Evolutionary conservation across 1,140 invertebrate species (phyloP), one percentile per base, ranked within the genome.

Genomic region (Chironomus striatipennis): DNA sequence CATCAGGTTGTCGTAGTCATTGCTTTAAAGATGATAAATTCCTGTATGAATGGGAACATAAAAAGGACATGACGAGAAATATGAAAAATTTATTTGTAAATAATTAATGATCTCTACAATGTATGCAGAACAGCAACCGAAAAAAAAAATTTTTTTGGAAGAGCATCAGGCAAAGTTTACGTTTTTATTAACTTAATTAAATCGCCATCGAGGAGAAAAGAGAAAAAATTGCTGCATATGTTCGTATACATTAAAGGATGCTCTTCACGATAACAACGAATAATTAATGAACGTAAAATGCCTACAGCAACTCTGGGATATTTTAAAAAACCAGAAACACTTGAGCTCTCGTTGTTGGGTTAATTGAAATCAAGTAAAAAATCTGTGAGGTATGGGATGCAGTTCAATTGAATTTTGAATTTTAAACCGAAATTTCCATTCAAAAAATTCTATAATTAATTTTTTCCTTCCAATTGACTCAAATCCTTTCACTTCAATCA

Each of bases 131-230:
- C 65, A 20, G 7, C 18, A 20, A 18, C 4, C 9, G 8, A 8
- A 17, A 70, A 21, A 15, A 70, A 70, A 70, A 20, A 57, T 57
- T 57, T 5, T 57, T 57, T 57, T n/a, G n/a, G 15, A 20, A 70
- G 18, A 70, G 20, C 65, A 21, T 18, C 65, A 18, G n/a, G 18
- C 65, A 70, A 70, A 70, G 9, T 18, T 20, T 57, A 57, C 47
- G n/a, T 57, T 57, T 57, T 57, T 20, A 20, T 70, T 70, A 70
- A 70, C 15, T 70, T 70, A 70, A 70, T 70, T 70, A 70, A 70
- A 70, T 70, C 18, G 65, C 17, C 18, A 21, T 70, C 10, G 17
- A 21, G 5, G 12, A n/a, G 65, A 21, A 20, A 57, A 12, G 47
- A 57, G n/a, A 57, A 8, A 57, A 57, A 12, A 57, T 57, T n/a